Percentiles rank a stretch among this genome's conserved stretches.
Conservation (phyloP, 2,888 invertebrate species). For the Erynnis tages region DNA sequence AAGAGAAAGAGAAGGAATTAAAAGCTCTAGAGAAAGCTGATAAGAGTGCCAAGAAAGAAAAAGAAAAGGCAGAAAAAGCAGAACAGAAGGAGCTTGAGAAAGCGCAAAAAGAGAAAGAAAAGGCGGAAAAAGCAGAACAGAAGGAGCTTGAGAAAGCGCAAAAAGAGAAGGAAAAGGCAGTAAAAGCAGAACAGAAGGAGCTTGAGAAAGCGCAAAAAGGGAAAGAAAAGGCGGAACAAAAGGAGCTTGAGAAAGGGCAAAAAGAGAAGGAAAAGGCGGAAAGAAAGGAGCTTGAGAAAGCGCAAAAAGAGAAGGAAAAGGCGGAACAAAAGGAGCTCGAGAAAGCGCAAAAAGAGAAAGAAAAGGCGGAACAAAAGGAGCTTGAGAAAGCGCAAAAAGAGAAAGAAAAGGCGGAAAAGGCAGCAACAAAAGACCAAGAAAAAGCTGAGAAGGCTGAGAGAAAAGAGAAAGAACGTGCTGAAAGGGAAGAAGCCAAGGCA, state of each 20-base stretch:
- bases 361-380: conserved; percentile 23
- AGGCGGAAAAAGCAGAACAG: conserved; percentile 15
- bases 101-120: conserved; percentile 26
- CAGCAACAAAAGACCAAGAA: conserved; percentile 23
- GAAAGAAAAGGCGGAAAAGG: conserved; percentile 23
- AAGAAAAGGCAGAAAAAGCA: conserved; percentile 18
- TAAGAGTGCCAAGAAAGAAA: conserved; percentile 15
- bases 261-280: not conserved
- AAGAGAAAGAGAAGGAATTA: conserved; percentile 24
- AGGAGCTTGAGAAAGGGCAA: not conserved
- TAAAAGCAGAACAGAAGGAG: not conserved
- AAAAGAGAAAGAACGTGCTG: conserved; percentile 22
- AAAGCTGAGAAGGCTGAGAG: conserved; percentile 8
- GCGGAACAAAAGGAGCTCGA: not conserved
- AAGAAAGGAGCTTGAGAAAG: conserved; percentile 1
- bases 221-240: not conserved
- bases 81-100: conserved; percentile 21
- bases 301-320: conserved; percentile 8
- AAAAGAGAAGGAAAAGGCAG: too few species aligned
- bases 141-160: conserved; percentile 26
- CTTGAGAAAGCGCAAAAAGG: conserved; percentile 4
- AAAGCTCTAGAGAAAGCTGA: conserved; percentile 14
- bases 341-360: conserved; percentile 4
- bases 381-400: conserved; percentile 16
- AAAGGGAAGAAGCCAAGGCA: conserved; percentile 15